phyloP scores from a whole-genome alignment of 2,888 invertebrate genomes.

The Fissipunctia ypsillon region DNA sequence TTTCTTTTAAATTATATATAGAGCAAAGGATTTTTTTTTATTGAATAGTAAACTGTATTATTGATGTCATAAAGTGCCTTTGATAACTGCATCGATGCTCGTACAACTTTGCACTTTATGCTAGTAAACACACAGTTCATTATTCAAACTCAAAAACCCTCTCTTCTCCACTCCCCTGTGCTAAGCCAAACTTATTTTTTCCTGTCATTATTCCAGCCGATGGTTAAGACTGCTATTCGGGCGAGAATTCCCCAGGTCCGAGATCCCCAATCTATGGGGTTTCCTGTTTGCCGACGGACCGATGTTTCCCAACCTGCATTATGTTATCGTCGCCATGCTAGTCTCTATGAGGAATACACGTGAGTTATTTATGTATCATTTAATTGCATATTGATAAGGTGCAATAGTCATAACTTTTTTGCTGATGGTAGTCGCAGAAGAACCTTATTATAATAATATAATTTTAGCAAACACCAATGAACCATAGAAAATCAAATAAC shows the following conservation, averaged over 20 bases:
- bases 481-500: no score
- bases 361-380: constrained; percentile 82
- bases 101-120: not conserved
- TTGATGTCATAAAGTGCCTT: not conserved
- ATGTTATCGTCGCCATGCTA: constrained; percentile 94
- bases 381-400: no score
- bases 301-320: constrained; percentile 83
- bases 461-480: no score
- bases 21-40: not conserved
- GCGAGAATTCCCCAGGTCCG: constrained; percentile 94
- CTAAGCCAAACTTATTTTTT: not conserved
- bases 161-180: not conserved
- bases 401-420: no score
- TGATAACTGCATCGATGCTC: not conserved
- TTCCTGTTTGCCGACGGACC: constrained; percentile 94
- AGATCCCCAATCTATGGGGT: constrained; percentile 95
- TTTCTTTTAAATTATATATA: no score
- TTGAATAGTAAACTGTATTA: not conserved
- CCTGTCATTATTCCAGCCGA: constrained; percentile 89
- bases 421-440: no score
- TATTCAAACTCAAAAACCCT: not conserved
- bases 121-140: not conserved
- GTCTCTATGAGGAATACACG: constrained; percentile 92
- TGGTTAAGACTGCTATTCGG: constrained; percentile 96
- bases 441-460: no score